Conservation (phyloP, 92 coral and sea anemone species). For the Blastomussa wellsi region DNA sequence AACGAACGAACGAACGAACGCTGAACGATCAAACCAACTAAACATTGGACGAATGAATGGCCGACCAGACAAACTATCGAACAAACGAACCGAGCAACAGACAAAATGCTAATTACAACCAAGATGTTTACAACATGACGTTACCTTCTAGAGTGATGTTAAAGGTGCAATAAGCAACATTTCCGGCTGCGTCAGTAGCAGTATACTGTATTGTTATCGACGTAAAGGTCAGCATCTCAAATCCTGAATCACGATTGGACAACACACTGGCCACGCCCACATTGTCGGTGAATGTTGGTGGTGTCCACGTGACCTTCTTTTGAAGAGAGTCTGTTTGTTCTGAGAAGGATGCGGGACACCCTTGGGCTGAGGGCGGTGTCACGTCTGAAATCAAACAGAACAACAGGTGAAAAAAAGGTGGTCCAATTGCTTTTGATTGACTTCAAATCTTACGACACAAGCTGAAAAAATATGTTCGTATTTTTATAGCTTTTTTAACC, state of each 20-base stretch:
- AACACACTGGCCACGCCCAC: conserved; percentile 72
- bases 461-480: not conserved
- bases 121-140: not conserved
- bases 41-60: too few relatives aligned
- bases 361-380: conserved; percentile 67
- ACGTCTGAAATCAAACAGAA: conserved; percentile 50
- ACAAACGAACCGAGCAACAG: not conserved
- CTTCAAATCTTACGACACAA: not conserved
- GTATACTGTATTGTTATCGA: conserved; percentile 76
- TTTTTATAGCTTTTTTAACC: too few relatives aligned
- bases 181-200: conserved; percentile 88
- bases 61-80: too few relatives aligned
- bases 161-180: conserved; percentile 74
- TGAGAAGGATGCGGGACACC: conserved; percentile 70
- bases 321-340: conserved; percentile 41
- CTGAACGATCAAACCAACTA: not conserved
- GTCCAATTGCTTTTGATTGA: not conserved
- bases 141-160: conserved; percentile 75
- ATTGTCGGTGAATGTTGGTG: conserved; percentile 90
- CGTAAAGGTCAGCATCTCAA: conserved; percentile 69
- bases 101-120: too few relatives aligned
- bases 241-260: conserved; percentile 85
- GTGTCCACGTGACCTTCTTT: conserved; percentile 72
- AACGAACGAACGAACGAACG: not conserved
- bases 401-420: not conserved